Evolutionary conservation across 2,113 vertebrate species (phyloP), one percentile per base, ranked within the genome.

Genomic region (Nibea coibor): DNA sequence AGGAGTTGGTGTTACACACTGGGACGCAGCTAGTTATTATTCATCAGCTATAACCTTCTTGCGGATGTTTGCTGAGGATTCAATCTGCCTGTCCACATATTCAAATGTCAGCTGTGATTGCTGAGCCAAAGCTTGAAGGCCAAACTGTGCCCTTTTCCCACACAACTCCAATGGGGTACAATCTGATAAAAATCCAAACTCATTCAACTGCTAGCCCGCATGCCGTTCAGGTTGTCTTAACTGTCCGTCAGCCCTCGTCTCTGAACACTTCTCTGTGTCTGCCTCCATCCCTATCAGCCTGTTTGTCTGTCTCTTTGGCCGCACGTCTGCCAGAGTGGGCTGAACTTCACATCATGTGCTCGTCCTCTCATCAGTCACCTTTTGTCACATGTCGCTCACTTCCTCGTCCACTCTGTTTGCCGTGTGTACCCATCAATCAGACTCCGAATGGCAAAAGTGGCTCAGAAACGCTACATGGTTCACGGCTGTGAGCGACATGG

Each of bases 21-120:
- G 42, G 72, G 61, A 69, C 15, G 17, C 54, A 54, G 57, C 80
- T 68, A 70, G 65, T 92, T 83, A 67, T 84, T 86, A 72, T 85
- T 88, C 80, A 75, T 77, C 47, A 48, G 77, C 4, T 51, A 68
- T 82, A 88, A 82, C 78, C 71, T 84, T 82, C 20, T 67, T 1
- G 12, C 59, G 64, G 80, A 76, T 89, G 84, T 87, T 84, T 83
- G 69, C 78, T 43, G n/a, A 69, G 75, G 75, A 84, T 85, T 89
- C 78, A 66, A 11, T 80, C 79, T 57, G 61, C 65, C 80, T 70
- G 65, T 89, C 84, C 65, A 84, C 84, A 77, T 83, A 86, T 89
- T 89, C 81, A 94, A 89, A 93, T 92, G 88, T 91, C 90, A 91
- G 66, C 70, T 78, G 59, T 83, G 85, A 90, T 90, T 86, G 80